A percentile compares a stretch with the other conserved stretches of the same genome.
These are phyloP conservation scores for Thaleichthys pacificus DNA, from an alignment of 2,797 vertebrate species.

Conservation along the genomic window DNA sequence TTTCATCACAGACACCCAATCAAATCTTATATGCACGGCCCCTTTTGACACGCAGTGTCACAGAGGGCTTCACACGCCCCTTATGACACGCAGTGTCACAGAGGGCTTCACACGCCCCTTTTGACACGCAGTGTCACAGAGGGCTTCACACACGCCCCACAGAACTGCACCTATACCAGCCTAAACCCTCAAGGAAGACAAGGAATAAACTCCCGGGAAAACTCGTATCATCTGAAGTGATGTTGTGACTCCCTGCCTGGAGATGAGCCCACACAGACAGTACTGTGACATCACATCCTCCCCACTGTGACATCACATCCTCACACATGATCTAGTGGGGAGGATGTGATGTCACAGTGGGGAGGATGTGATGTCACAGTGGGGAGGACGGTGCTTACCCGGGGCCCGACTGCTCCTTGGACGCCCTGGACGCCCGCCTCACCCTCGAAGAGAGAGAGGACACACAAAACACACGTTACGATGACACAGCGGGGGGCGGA, in stretches of 20 bases:
- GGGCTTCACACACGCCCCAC: too few species aligned
- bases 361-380: background rate
- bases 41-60: too few species aligned
- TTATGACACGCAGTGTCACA: too few species aligned
- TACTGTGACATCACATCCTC: background rate
- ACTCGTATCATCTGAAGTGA: background rate
- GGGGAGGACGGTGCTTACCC: constrained; percentile 56
- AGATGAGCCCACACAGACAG: background rate
- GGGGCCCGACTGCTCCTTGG: constrained; percentile 69
- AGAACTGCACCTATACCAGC: too few species aligned
- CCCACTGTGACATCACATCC: background rate
- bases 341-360: background rate
- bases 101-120: too few species aligned
- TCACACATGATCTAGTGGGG: background rate
- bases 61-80: too few species aligned
- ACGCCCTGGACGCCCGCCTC: constrained; percentile 70
- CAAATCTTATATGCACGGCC: background rate
- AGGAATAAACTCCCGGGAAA: too few species aligned
- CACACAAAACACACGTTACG: constrained; percentile 1
- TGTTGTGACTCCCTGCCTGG: background rate
- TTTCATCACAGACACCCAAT: constrained; percentile 29
- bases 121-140: too few species aligned
- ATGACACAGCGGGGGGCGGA: too few species aligned
- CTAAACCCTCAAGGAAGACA: too few species aligned
- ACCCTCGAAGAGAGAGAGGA: constrained; percentile 60